Conservation (phyloP, 2,888 invertebrate species). For the Sinelater perroti region DNA sequence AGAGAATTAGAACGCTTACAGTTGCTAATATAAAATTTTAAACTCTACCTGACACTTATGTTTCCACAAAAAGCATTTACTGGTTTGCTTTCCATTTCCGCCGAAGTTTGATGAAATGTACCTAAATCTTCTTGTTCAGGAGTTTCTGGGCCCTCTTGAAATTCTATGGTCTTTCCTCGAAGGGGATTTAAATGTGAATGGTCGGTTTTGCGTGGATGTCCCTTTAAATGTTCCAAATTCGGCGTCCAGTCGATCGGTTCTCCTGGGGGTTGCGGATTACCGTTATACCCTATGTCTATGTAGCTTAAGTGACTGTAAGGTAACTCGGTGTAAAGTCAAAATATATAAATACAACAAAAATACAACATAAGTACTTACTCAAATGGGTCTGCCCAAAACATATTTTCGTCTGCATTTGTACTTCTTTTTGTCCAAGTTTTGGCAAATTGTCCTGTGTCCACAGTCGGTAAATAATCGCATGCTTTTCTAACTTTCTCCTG, state of each 20-base stretch:
- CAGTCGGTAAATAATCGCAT: slow-evolving; percentile 42
- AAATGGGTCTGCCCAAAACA: slow-evolving; percentile 25
- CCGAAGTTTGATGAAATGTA: slow-evolving; percentile 62
- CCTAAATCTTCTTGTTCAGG: slow-evolving; percentile 50
- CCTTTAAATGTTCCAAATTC: slow-evolving; percentile 41
- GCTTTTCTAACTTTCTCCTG: slow-evolving; percentile 63
- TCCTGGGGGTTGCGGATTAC: slow-evolving; percentile 28
- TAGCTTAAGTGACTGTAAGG: slow-evolving; percentile 8
- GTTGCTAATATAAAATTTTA: not conserved
- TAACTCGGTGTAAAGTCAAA: too few species aligned
- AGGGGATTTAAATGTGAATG: slow-evolving; percentile 46
- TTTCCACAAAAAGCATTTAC: slow-evolving; percentile 66
- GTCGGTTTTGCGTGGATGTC: slow-evolving; percentile 39
- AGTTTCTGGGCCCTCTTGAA: slow-evolving; percentile 39
- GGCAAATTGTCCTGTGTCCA: slow-evolving; percentile 44
- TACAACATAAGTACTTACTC: slow-evolving; percentile 16
- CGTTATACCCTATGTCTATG: slow-evolving; percentile 24
- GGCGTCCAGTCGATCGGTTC: slow-evolving; percentile 43
- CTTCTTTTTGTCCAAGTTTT: slow-evolving; percentile 5
- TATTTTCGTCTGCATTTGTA: slow-evolving; percentile 7
- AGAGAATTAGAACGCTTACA: too few species aligned
- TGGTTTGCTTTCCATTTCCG: slow-evolving; percentile 59
- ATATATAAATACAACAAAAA: not conserved
- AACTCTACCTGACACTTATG: slow-evolving; percentile 59
- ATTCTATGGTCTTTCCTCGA: slow-evolving; percentile 46